A percentile compares a stretch with the other conserved stretches of the same genome.
Conservation (phyloP, 1,140 invertebrate genomes). For the Acromyrmex echinatior region DNA sequence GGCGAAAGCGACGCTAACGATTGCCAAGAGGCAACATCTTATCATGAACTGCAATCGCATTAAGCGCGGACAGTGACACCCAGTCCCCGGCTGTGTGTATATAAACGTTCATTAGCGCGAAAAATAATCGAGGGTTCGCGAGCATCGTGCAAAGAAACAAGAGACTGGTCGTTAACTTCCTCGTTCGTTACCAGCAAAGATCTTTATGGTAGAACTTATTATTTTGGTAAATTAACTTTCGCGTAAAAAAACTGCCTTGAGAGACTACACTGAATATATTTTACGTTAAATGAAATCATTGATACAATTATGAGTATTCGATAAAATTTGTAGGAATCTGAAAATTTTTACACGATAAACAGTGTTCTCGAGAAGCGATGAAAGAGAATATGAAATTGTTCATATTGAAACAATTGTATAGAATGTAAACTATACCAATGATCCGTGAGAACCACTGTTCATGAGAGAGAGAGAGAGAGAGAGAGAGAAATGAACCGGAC, state of each 20-base stretch:
- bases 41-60: slow-evolving; percentile 85
- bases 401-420: neutral
- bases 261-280: neutral
- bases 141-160: slow-evolving; percentile 73
- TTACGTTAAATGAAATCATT: neutral
- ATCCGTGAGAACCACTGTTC: slow-evolving; percentile 73
- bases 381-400: neutral
- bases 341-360: neutral
- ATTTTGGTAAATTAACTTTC: slow-evolving; percentile 39
- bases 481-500: slow-evolving; percentile 68
- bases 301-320: neutral
- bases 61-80: slow-evolving; percentile 84
- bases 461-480: slow-evolving; percentile 29
- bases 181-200: slow-evolving; percentile 29
- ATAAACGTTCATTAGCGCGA: slow-evolving; percentile 85
- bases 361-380: neutral
- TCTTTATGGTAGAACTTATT: slow-evolving; percentile 15
- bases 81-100: slow-evolving; percentile 68
- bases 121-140: slow-evolving; percentile 84
- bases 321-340: neutral
- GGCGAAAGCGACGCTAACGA: slow-evolving; percentile 81
- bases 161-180: slow-evolving; percentile 79
- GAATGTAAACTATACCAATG: neutral
- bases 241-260: too few relatives aligned
- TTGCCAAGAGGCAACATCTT: slow-evolving; percentile 82